Evolutionary conservation across 2,888 invertebrate species (phyloP).

Genomic region (Amphipoea lucens): DNA sequence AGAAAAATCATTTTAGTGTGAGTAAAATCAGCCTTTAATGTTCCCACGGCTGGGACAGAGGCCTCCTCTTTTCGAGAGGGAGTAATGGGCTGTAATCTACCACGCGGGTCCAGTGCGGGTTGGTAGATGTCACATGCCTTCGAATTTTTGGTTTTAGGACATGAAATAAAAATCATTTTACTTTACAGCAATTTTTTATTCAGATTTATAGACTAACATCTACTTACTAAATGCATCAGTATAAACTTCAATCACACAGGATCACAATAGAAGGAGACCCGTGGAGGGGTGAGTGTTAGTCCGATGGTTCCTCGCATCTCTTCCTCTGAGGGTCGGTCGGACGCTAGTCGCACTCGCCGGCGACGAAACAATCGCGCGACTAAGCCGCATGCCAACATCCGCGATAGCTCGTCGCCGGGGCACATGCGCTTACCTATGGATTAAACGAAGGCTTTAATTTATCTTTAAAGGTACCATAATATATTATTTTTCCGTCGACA

Average conservation of each 20-base stretch:
- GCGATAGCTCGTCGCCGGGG: conserved; percentile 95
- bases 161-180: not conserved
- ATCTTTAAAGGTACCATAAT: not conserved
- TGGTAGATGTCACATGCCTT: not conserved
- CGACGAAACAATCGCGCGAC: conserved; percentile 93
- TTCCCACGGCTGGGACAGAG: not conserved
- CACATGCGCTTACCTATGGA: conserved; percentile 95
- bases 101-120: not conserved
- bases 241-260: conserved; percentile 63
- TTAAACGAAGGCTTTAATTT: not conserved
- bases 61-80: not conserved
- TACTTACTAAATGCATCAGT: conserved; percentile 3
- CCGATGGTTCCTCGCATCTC: conserved; percentile 93
- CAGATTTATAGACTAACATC: not conserved
- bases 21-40: not conserved
- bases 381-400: conserved; percentile 92
- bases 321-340: conserved; percentile 77
- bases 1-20: not conserved
- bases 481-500: too few species aligned
- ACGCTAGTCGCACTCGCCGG: conserved; percentile 90
- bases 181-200: conserved; percentile 13
- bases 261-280: conserved; percentile 82
- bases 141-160: not conserved
- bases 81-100: not conserved
- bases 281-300: conserved; percentile 93